phyloP scores from a whole-genome alignment of 1,140 invertebrate species.

The Aphelenchoides avenae region DNA sequence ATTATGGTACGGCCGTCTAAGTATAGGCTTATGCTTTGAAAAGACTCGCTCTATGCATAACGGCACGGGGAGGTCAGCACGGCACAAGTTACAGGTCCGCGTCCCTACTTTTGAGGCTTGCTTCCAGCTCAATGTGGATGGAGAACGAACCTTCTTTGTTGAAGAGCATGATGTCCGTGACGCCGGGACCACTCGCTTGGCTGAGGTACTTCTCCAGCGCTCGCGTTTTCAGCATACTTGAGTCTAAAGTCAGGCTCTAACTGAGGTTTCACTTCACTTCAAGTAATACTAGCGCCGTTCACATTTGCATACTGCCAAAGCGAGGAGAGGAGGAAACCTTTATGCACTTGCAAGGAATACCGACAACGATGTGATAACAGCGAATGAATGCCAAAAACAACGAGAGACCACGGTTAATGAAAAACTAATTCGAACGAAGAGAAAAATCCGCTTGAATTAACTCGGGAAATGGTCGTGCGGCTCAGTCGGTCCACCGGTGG shows the following conservation, averaged over 20 bases:
- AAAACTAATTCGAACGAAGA: background rate
- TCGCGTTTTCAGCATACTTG: conserved; percentile 12
- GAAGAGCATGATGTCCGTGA: conserved; percentile 25
- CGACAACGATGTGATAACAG: too few species aligned
- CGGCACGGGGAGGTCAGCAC: too few species aligned
- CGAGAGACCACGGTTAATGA: background rate
- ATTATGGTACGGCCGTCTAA: too few species aligned
- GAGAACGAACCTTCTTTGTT: conserved; percentile 35
- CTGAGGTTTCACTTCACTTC: background rate
- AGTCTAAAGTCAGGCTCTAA: background rate
- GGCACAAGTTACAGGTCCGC: too few species aligned
- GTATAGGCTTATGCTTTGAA: too few species aligned
- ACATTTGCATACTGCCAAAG: background rate
- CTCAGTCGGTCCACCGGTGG: conserved; percentile 95
- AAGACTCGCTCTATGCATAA: too few species aligned
- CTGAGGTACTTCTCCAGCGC: conserved; percentile 21
- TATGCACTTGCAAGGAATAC: too few species aligned
- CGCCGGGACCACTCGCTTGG: conserved; percentile 21
- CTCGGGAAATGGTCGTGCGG: background rate
- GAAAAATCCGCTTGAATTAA: too few species aligned
- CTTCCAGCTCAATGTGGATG: too few species aligned
- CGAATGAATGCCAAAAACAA: too few species aligned
- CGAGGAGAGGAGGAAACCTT: too few species aligned
- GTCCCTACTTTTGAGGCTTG: too few species aligned
- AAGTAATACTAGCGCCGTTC: background rate